Evolutionary conservation across 2,888 invertebrate species (phyloP), one percentile per base, ranked within the genome.

Genomic region (Cryptocephalus moraei): DNA sequence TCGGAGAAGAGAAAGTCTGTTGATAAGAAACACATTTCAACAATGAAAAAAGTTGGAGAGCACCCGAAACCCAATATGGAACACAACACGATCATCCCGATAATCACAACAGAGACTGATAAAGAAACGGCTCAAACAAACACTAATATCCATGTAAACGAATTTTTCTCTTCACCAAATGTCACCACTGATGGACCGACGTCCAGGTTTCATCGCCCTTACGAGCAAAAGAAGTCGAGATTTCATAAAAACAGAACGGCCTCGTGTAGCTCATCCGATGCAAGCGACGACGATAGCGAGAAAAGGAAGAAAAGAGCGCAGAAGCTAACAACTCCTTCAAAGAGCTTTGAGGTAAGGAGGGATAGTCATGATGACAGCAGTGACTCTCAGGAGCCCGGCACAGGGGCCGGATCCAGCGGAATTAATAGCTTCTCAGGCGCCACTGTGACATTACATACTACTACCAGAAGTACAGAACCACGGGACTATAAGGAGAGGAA

Each of bases 191-290:
- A 39, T 12, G 12, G 31, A 38, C 33, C 40, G 12, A 46, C 32
- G 34, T 36, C 36, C 36, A 36, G 36, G 12, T n/a, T 36, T 12
- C 2, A 36, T 36, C 36, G 36, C n/a, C 36, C 36, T n/a, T 76
- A 75, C 56, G 77, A 78, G 55, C 81, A 81, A 59, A 74, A 81
- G 33, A 76, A 81, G 43, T 77, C 79, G 51, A 84, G 84, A 68
- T 78, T 84, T 58, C 81, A 82, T 56, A 85, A 86, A 65, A 78
- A 79, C 9, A 73, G 84, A 36, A 85, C 84, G n/a, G 88, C 91
- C 8, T 92, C 92, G 45, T 93, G 93, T 65, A 92, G 92, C 59
- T 93, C 92, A 44, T 93, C 93, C 0, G 94, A 95, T 69, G 88
- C 94, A 8, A 92, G 92, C 49, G 93, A 93, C 67, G 83, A 83